A percentile compares a stretch with the other conserved stretches of the same genome.
These are phyloP conservation scores for Chirona hameri DNA, from an alignment of 2,888 invertebrate species.

Conservation along the genomic window DNA sequence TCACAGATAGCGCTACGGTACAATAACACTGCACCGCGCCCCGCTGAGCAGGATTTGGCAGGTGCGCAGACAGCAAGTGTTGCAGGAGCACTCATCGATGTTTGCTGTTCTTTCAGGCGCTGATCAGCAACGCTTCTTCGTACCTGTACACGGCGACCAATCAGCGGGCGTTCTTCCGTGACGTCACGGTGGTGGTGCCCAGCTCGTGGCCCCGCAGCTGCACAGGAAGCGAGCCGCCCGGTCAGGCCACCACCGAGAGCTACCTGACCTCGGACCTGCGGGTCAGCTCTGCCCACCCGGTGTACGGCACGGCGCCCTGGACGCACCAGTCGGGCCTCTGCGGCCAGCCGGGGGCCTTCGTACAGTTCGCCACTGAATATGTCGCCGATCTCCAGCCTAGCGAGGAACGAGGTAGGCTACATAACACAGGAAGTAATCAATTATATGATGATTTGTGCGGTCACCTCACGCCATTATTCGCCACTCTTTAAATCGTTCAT, in stretches of 20 bases:
- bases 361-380: constrained; percentile 49
- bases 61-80: too few species aligned
- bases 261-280: constrained; percentile 49
- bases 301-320: constrained; percentile 55
- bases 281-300: constrained; percentile 50
- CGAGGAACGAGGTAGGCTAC: too few species aligned
- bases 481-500: too few species aligned
- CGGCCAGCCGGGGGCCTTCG: constrained; percentile 57
- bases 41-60: too few species aligned
- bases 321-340: constrained; percentile 61
- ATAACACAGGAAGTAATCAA: too few species aligned
- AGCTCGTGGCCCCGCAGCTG: constrained; percentile 52
- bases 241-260: constrained; percentile 44
- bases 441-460: too few species aligned
- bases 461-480: too few species aligned
- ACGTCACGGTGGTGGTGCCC: constrained; percentile 59
- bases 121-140: constrained; percentile 56
- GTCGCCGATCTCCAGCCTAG: constrained; percentile 36
- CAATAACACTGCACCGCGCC: too few species aligned
- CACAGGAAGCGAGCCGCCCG: constrained; percentile 51
- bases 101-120: constrained; percentile 50
- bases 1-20: too few species aligned
- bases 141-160: constrained; percentile 57
- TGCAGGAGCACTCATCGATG: too few species aligned
- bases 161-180: constrained; percentile 56